These are phyloP conservation scores for Eulimnadia texana DNA, from an alignment of 1,140 invertebrate genomes.

Conservation along the genomic window DNA sequence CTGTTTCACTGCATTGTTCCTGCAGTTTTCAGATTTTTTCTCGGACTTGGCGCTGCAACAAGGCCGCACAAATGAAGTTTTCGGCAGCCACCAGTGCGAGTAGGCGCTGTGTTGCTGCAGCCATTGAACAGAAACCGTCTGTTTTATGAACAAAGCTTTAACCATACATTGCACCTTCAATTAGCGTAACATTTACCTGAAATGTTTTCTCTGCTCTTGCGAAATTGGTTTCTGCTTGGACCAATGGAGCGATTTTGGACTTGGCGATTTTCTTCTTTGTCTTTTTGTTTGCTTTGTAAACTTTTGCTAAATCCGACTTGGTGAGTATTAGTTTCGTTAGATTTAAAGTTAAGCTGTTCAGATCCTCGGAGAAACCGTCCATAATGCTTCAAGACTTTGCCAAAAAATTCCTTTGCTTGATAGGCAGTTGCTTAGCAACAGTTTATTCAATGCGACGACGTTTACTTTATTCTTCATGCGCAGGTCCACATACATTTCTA, in stretches of 20 bases:
- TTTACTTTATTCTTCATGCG: not conserved
- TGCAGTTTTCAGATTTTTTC: not conserved
- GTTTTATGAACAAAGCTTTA: not conserved
- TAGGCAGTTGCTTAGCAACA: not conserved
- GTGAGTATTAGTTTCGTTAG: not conserved
- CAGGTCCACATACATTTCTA: not conserved
- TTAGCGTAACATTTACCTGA: not conserved
- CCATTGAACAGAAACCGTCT: not conserved
- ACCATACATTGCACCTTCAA: no score
- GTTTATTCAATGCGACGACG: not conserved
- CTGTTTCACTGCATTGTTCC: not conserved
- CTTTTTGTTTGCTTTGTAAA: not conserved
- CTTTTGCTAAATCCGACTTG: not conserved
- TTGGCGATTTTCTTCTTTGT: not conserved
- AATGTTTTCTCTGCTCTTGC: not conserved
- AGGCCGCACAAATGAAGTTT: not conserved
- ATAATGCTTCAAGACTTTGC: not conserved
- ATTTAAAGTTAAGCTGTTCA: not conserved
- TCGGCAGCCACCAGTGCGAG: slow-evolving; percentile 1
- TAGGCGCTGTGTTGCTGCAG: slow-evolving; percentile 6
- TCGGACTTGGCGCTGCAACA: not conserved
- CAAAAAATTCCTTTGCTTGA: not conserved
- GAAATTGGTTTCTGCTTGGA: not conserved
- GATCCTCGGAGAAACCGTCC: not conserved
- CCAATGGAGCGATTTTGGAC: not conserved